Conservation (phyloP, 2,797 vertebrate species). For the Molossus alvarezi region DNA sequence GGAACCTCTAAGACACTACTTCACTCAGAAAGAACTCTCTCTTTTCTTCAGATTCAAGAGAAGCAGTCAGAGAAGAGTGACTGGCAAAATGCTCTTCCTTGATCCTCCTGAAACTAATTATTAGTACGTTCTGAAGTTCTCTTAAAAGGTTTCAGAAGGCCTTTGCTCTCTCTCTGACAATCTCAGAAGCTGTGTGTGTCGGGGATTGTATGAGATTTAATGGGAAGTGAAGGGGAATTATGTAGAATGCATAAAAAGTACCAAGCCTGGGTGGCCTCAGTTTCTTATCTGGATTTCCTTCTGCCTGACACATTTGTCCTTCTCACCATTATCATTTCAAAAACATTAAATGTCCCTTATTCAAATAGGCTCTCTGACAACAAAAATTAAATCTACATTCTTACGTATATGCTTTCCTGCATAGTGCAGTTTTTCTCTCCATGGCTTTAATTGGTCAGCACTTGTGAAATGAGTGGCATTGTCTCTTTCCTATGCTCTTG, state of each 20-base stretch:
- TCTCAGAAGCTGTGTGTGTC: background rate
- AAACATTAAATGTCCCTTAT: background rate
- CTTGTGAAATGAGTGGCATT: background rate
- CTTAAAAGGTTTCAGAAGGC: conserved; percentile 6
- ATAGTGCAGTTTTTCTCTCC: background rate
- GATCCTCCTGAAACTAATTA: background rate
- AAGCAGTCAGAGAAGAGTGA: background rate
- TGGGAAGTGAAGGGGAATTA: background rate
- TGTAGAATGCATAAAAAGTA: background rate
- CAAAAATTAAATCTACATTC: background rate
- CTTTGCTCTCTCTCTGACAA: background rate
- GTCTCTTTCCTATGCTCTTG: background rate
- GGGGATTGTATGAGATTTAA: background rate
- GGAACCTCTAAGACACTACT: background rate
- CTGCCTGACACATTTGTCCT: background rate
- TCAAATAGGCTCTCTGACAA: background rate
- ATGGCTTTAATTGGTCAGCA: background rate
- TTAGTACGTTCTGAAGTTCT: background rate
- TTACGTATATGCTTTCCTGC: background rate
- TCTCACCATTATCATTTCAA: background rate
- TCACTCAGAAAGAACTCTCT: background rate
- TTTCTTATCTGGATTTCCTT: background rate
- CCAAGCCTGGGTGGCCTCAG: background rate
- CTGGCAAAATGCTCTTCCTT: background rate
- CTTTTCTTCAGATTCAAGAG: background rate